Evolutionary conservation across 2,888 invertebrate species (phyloP), one percentile per base, ranked within the genome.

Genomic region (Microdon myrmicae): DNA sequence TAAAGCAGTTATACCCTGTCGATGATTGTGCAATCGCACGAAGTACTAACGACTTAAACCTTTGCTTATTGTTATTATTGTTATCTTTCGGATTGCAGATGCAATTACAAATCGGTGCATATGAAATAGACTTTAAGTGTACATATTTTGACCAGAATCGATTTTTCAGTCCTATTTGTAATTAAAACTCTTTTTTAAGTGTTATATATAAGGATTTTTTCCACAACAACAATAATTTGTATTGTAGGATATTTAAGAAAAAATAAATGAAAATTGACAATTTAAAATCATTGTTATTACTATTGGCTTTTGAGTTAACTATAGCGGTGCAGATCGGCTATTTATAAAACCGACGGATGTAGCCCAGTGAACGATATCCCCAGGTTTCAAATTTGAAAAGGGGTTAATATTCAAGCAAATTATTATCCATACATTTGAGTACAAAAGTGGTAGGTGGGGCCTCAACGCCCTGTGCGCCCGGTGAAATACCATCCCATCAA

Each of bases 181-280:
- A 41, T 56, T 56, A 56, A 22, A 39, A 10, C 16, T 45, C 44
- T 54, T 38, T 61, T 32, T 26, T 29, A 32, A 38, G 4, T n/a
- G n/a, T n/a, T n/a, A n/a, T n/a, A 1, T 9, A 29, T 51, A 64
- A 64, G 41, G 45, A 39, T 22, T 53, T 64, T 61, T 64, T 64
- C 37, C 44, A 61, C 61, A 60, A 54, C 26, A 37, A 38, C 32
- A 59, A 39, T 12, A 39, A 48, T 49, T 26, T 56, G 56, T 64
- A 51, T 51, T 56, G 32, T 51, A 26, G 45, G 55, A 31, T 60
- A 48, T 48, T 60, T 60, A 60, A 64, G 61, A 37, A 31, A 14
- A 51, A 64, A 61, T 44, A 61, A 26, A 49, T 41, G 16, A 28
- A 47, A n/a, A n/a, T n/a, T n/a, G n/a, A n/a, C n/a, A n/a, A n/a